Percentiles rank a stretch among this genome's conserved stretches.
These are phyloP conservation scores for Drosophila nigricruria DNA, from an alignment of 2,888 invertebrate species.

Conservation along the genomic window DNA sequence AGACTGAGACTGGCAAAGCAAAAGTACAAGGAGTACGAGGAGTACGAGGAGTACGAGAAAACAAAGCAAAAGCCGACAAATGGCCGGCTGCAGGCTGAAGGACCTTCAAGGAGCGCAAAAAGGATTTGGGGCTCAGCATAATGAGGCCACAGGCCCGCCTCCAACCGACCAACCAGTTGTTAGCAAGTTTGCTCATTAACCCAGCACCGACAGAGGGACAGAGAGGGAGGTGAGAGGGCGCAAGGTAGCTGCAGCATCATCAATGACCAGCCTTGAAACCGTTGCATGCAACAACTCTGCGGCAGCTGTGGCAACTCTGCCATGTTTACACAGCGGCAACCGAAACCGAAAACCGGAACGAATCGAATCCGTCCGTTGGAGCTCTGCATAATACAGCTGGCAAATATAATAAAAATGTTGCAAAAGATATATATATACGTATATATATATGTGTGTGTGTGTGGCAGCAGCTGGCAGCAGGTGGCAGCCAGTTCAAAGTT, in stretches of 20 bases:
- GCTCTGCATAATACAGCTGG: constrained; percentile 51
- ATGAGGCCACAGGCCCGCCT: constrained; percentile 52
- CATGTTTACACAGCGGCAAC: constrained; percentile 51
- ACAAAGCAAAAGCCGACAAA: constrained; percentile 56
- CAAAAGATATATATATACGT: constrained; percentile 41
- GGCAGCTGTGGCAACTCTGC: constrained; percentile 15
- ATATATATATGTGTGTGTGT: not conserved
- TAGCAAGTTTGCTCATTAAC: constrained; percentile 57
- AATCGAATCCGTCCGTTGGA: constrained; percentile 51
- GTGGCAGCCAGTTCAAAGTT: constrained; percentile 61
- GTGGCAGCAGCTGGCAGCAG: constrained; percentile 15
- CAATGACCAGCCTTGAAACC: constrained; percentile 55
- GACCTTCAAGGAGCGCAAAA: constrained; percentile 36
- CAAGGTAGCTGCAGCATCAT: constrained; percentile 33
- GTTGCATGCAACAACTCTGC: constrained; percentile 24
- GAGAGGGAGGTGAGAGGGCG: not conserved
- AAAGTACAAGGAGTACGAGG: not conserved
- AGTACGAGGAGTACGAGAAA: not conserved
- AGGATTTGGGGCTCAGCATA: constrained; percentile 56
- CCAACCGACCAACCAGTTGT: constrained; percentile 20
- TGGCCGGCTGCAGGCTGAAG: constrained; percentile 40
- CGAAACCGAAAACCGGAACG: constrained; percentile 37
- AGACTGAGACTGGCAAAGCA: too few relatives aligned
- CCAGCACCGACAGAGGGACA: not conserved
- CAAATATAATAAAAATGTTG: constrained; percentile 64